Conservation (phyloP, 2,113 vertebrate species). For the Vimba vimba region DNA sequence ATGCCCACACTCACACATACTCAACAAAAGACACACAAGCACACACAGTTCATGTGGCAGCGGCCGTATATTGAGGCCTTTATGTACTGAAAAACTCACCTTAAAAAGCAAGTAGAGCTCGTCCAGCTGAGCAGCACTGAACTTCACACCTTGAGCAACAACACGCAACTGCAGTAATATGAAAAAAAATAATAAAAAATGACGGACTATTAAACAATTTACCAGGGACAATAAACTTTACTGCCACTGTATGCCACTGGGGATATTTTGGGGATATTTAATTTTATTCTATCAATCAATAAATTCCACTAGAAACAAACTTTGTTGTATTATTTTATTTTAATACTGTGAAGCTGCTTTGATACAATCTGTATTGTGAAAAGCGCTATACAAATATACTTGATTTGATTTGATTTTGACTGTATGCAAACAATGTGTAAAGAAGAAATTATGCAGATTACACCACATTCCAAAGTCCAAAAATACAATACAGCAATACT, state of each 20-base stretch:
- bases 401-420: too few species aligned
- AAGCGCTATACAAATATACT: too few species aligned
- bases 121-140: constrained; percentile 84
- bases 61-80: background rate
- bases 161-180: constrained; percentile 83
- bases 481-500: background rate
- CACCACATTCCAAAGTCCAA: background rate
- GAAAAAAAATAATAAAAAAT: background rate
- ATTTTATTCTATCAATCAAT: too few species aligned
- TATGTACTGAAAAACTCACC: constrained; percentile 70
- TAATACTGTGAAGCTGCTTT: too few species aligned
- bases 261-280: too few species aligned
- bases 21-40: background rate
- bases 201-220: background rate
- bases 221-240: background rate
- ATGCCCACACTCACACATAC: too few species aligned
- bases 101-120: constrained; percentile 94
- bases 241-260: too few species aligned
- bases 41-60: background rate
- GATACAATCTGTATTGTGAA: too few species aligned
- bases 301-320: too few species aligned
- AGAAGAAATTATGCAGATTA: background rate
- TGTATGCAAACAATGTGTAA: background rate
- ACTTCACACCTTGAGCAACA: constrained; percentile 90
- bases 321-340: too few species aligned